Conservation (phyloP, 2,797 vertebrate genomes). For the Vespertilio murinus region DNA sequence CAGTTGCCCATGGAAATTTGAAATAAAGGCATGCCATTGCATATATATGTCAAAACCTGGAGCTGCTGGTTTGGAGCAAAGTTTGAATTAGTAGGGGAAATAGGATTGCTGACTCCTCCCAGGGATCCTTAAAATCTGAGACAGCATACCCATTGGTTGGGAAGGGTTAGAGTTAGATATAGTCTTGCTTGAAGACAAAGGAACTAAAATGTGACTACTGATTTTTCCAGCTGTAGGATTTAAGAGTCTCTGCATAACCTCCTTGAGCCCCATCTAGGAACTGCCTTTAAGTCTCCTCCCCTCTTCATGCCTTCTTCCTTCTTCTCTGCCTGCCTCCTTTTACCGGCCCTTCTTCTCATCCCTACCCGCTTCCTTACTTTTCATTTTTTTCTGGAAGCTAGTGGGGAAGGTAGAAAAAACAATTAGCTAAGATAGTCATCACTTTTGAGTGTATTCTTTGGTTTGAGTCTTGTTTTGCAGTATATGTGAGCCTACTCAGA, state of each 20-base stretch:
- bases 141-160: not conserved
- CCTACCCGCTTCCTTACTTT: not conserved
- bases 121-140: not conserved
- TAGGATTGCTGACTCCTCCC: not conserved
- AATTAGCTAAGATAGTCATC: not conserved
- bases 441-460: not conserved
- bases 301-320: not conserved
- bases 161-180: not conserved
- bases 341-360: not conserved
- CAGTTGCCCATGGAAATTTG: not conserved
- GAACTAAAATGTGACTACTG: not conserved
- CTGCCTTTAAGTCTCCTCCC: not conserved
- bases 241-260: not conserved
- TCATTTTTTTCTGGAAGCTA: constrained; percentile 25
- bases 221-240: not conserved
- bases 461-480: not conserved
- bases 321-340: not conserved
- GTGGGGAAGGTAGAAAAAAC: not conserved
- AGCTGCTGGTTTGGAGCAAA: not conserved
- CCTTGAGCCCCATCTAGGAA: not conserved
- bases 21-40: not conserved
- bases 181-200: constrained; percentile 15
- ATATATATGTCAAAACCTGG: not conserved
- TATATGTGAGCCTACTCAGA: not conserved
- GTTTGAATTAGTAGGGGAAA: constrained; percentile 4